A percentile compares a stretch with the other conserved stretches of the same genome.
These are phyloP conservation scores for Cheilosia soror DNA, from an alignment of 2,888 invertebrate species.

Conservation along the genomic window DNA sequence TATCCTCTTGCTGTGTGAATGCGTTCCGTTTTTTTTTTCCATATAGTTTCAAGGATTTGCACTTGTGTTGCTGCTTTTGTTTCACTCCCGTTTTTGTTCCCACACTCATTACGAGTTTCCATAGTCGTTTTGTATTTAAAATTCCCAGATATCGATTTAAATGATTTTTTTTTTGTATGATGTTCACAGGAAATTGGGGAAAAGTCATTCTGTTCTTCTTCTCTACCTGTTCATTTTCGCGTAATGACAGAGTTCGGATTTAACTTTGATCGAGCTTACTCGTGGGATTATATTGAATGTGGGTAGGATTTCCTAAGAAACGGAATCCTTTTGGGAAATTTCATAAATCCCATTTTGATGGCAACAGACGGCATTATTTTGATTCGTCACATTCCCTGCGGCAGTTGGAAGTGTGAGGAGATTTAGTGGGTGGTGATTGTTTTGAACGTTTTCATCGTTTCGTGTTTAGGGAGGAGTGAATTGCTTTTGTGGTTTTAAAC, in stretches of 20 bases:
- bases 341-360: background rate
- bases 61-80: constrained; percentile 32
- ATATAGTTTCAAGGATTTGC: constrained; percentile 44
- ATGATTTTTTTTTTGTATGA: constrained; percentile 33
- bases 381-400: constrained; percentile 7
- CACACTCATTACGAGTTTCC: constrained; percentile 60
- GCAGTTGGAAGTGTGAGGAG: background rate
- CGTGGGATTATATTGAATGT: background rate
- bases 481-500: background rate
- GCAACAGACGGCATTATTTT: constrained; percentile 2
- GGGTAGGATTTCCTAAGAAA: background rate
- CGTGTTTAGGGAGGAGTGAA: background rate
- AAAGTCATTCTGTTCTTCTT: background rate
- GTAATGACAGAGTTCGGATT: constrained; percentile 67
- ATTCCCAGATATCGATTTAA: constrained; percentile 26
- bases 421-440: background rate
- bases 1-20: constrained; percentile 22
- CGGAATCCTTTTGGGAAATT: background rate
- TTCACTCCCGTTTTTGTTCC: constrained; percentile 29
- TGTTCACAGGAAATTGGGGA: constrained; percentile 2
- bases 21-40: constrained; percentile 12
- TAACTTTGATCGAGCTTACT: constrained; percentile 63
- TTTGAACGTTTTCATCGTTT: background rate
- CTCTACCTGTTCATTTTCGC: constrained; percentile 16
- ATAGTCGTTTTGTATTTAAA: constrained; percentile 52